Evolutionary conservation across 2,888 invertebrate species (phyloP).

Genomic region (Thelaira solivaga): DNA sequence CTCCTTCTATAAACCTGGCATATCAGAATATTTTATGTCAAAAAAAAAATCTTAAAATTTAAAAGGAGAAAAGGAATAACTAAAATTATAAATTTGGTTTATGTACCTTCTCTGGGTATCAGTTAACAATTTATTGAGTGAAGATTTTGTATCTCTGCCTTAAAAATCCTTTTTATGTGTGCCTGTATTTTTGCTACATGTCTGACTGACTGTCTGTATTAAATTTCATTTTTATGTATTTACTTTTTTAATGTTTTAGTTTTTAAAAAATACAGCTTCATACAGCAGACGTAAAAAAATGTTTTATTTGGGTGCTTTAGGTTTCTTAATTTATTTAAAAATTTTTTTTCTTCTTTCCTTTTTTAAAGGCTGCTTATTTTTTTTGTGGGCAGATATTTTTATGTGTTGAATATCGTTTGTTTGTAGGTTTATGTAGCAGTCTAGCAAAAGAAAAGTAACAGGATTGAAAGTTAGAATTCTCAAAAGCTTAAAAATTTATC

Average conservation of each 20-base stretch:
- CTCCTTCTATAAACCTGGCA: no score
- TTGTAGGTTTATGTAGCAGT: neutral
- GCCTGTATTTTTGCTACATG: no score
- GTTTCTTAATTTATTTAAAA: neutral
- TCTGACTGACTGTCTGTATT: no score
- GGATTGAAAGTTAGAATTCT: no score
- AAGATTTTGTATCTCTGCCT: neutral
- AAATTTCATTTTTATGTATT: no score
- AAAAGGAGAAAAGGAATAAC: neutral
- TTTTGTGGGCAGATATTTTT: neutral
- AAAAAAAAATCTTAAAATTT: no score
- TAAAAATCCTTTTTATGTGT: no score
- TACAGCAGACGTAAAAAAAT: neutral
- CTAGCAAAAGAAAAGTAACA: neutral
- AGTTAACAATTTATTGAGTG: neutral
- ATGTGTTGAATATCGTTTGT: neutral
- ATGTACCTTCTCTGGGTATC: conserved; percentile 2
- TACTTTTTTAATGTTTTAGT: neutral
- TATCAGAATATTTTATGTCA: no score
- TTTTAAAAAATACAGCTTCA: neutral
- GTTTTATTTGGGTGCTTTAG: neutral
- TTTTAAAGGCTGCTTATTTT: neutral
- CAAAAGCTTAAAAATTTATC: no score
- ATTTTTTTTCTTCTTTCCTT: neutral
- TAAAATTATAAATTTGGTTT: conserved; percentile 10